Evolutionary conservation across 1,140 invertebrate genomes (phyloP), one percentile per base, ranked within the genome.

Genomic region (Lerema accius): DNA sequence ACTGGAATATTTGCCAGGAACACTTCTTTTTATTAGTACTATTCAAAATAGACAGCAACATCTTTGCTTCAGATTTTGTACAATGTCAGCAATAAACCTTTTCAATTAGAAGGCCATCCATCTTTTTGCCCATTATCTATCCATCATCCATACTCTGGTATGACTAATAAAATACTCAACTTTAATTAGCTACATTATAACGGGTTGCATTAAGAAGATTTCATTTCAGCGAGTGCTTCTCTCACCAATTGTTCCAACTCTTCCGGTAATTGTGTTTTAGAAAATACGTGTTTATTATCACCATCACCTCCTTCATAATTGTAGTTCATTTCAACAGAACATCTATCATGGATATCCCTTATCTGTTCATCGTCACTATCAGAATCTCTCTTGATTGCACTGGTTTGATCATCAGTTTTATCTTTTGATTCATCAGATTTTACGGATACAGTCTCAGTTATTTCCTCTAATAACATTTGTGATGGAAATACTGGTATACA

Each of bases 381-480:
- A 4, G 78, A 76, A 71, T 73, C 77, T 51, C 64, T 62, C 56
- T 73, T 70, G 26, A 69, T 69, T 10, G 56, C 63, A 7, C 51
- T 43, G 58, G 63, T 71, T 10, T 79, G 68, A 13, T 76, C 64
- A 5, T 67, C 58, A 1, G 48, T 28, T 53, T 78, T 81, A 4
- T 85, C 82, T 70, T 82, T 87, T n/a, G 67, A 76, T 28, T 82
- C 82, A 60, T 88, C 84, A 23, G 88, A 86, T 66, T 87, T 88
- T 0, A 77, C 69, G 9, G 86, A 91, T 11, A 45, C 69, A n/a
- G 70, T 65, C 28, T 87, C 84, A n/a, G 79, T 74, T 0, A 84
- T 79, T 48, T 90, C 88, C 58, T 91, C 89, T 13, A 91, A 70
- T n/a, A 91, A 67, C 74, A 91, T 86, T 75, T 91, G 88, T 5